These are phyloP conservation scores for Agriopis marginaria DNA, from an alignment of 2,888 invertebrate genomes.

Conservation along the genomic window DNA sequence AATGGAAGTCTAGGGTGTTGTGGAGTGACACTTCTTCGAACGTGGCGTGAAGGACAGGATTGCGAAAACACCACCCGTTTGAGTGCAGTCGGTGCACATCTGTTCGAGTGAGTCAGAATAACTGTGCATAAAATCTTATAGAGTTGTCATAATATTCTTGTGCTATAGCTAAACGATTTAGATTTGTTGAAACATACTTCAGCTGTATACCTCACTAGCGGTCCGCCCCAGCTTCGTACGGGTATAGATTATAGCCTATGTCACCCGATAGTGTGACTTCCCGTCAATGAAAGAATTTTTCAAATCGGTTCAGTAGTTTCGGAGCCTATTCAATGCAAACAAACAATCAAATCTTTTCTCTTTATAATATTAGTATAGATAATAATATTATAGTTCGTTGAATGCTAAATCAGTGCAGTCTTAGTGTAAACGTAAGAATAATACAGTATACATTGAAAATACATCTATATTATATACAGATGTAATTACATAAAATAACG, in stretches of 20 bases:
- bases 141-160: neutral
- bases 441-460: too few relatives aligned
- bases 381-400: neutral
- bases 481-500: too few relatives aligned
- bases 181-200: conserved; percentile 1
- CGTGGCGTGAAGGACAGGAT: conserved; percentile 12
- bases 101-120: conserved; percentile 17
- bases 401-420: neutral
- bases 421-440: too few relatives aligned
- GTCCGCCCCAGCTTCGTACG: too few relatives aligned
- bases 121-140: neutral
- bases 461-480: too few relatives aligned
- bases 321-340: too few relatives aligned
- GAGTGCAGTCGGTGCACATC: conserved; percentile 15
- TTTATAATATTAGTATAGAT: too few relatives aligned
- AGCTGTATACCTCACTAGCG: neutral
- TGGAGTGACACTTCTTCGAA: conserved; percentile 13
- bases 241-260: too few relatives aligned
- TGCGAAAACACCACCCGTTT: conserved; percentile 19
- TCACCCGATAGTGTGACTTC: too few relatives aligned
- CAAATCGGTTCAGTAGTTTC: too few relatives aligned
- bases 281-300: too few relatives aligned
- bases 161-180: neutral
- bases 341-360: too few relatives aligned
- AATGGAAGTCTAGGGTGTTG: conserved; percentile 27